Base-by-base conservation (phyloP, 2,888 invertebrate species). In the Drosophila quinaria region DNA sequence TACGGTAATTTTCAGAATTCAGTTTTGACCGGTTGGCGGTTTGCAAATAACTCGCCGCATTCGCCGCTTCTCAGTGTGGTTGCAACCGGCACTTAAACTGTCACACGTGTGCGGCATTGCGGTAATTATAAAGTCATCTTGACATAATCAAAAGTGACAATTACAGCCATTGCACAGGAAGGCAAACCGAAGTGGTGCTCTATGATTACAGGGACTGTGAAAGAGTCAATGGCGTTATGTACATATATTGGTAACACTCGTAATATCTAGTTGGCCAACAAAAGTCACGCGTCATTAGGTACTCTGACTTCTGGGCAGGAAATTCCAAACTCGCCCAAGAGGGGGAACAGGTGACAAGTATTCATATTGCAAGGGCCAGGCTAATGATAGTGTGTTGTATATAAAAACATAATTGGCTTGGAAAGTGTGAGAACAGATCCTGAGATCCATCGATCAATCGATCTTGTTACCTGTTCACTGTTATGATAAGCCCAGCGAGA, bases 121-220 rank as follows among this genome's bases (percentile, higher is more conserved):
- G 73, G 86, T 86, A 90, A 90, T 90, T 90, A 90, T 90, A 90
- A 90, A 90, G 90, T 90, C 90, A 90, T 89, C 90, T 90, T 88
- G 90, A 83, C 89, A 82, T 88, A 90, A 90, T 90, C 90, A 90
- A 85, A 90, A 90, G 90, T 90, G 90, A 90, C 90, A 90, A 90
- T 90, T 87, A 89, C 90, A 89, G 75, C 81, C 88, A 88, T 84
- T 89, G 85, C 80, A 81, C 78, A 79, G 77, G 78, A 84, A 77
- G 70, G 72, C 58, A 64, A 50, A 50, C 56, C 59, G 42, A 55
- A 17, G 10, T 49, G 59, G 64, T 76, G 65, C 70, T 50, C 69
- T 81, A 83, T 86, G 78, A 86, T 83, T 83, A 81, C 66, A 68
- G 78, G 80, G 86, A 81, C 63, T 66, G 66, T 52, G 41, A 70